Base-by-base conservation (phyloP, 2,797 vertebrate species). In the Pantherophis vulpinus region DNA sequence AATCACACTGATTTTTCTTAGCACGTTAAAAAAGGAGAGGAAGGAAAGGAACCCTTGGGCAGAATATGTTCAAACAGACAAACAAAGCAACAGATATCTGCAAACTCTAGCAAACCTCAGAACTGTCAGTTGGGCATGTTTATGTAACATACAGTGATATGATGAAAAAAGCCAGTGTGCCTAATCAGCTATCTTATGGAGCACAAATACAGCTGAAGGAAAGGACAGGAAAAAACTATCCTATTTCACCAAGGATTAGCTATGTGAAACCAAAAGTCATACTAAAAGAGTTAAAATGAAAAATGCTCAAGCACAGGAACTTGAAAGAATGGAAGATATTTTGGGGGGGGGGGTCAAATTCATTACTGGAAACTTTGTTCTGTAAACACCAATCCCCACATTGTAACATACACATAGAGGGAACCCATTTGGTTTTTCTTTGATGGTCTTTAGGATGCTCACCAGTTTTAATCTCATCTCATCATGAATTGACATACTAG, bases 41-140 rank as follows among this genome's bases (percentile, higher is more conserved):
- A 47, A 20, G 37, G 0, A 91, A 42, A 37, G 37, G 37, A 37
- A 37, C 93, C 70, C 79, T n/a, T 47, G 25, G 95, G 90, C 14
- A 91, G 87, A 95, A 93, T 55, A 18, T 88, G 90, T 94, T 88
- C 87, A 93, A 91, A 87, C 86, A 93, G 51, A 90, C 51, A 88
- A 70, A 91, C 29, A 91, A 74, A 59, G 54, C 60, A 95, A 42
- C 86, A 47, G 74, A 87, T 91, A 92, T 86, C 66, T 93, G 93
- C 61, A 94, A 94, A 93, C 89, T 14, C 9, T 86, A 92, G 91
- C 0, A 92, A 87, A 23, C 92, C 79, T 91, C 87, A 92, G 94
- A 94, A 93, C 70, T 92, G 86, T 88, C 93, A 95, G 91, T 63
- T 9, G 56, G 91, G 88, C 93, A 93, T 16, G 92, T 93, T 95